phyloP scores from a whole-genome alignment of 2,888 invertebrate genomes.

The Atrina japonica region DNA sequence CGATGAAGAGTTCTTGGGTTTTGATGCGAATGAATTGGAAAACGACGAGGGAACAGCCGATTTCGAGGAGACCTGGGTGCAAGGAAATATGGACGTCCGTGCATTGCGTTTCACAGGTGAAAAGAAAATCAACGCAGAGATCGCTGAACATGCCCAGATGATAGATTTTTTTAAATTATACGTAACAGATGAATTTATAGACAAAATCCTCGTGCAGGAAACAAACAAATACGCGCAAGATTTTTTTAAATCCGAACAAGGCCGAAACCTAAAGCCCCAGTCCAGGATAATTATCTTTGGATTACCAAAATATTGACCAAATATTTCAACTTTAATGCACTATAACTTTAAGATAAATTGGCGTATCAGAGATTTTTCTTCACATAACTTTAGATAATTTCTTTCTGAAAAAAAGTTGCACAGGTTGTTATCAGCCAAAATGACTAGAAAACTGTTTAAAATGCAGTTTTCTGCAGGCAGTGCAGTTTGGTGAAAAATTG shows the following conservation, averaged over 20 bases:
- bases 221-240: conserved; percentile 2
- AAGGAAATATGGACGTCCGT: neutral
- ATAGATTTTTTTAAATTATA: conserved; percentile 14
- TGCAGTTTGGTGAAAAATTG: conserved; percentile 8
- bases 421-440: conserved; percentile 12
- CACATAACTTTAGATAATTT: neutral
- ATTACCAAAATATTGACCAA: neutral
- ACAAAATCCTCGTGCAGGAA: conserved; percentile 7
- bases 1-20: no score
- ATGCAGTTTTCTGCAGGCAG: neutral
- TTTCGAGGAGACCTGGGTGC: conserved; percentile 15
- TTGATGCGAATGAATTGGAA: conserved; percentile 11
- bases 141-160: conserved; percentile 3
- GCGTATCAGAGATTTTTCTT: conserved; percentile 3
- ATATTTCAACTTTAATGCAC: neutral
- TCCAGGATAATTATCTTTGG: conserved; percentile 14
- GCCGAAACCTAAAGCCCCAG: neutral
- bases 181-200: neutral
- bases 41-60: conserved; percentile 17
- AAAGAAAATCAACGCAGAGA: neutral
- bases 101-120: no score
- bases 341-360: conserved; percentile 3
- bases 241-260: conserved; percentile 10
- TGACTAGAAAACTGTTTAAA: neutral
- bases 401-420: conserved; percentile 9